Evolutionary conservation across 2,888 invertebrate genomes (phyloP).

Genomic region (Chydorus sphaericus): DNA sequence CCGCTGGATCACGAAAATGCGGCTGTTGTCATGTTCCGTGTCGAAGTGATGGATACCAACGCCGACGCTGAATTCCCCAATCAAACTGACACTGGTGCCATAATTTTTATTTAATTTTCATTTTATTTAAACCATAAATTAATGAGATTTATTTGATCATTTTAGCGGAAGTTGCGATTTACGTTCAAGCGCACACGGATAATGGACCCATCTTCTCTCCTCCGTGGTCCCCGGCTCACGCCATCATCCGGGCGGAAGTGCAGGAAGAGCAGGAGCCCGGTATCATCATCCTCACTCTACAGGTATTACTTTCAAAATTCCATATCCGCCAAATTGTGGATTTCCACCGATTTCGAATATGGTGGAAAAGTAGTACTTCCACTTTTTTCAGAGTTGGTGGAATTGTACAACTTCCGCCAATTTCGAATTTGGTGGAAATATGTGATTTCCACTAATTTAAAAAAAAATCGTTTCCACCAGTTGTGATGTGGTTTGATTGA

Average conservation of each 20-base stretch:
- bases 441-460: no score
- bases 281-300: slow-evolving; percentile 44
- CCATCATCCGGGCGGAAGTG: slow-evolving; percentile 47
- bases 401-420: no score
- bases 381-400: no score
- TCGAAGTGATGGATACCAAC: slow-evolving; percentile 52
- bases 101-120: neutral
- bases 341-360: no score
- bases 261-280: slow-evolving; percentile 64
- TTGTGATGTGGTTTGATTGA: no score
- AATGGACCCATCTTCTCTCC: slow-evolving; percentile 59
- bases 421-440: no score
- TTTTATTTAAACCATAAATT: slow-evolving; percentile 6
- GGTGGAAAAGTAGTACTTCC: no score
- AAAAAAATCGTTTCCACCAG: no score
- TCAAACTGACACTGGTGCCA: slow-evolving; percentile 38
- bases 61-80: slow-evolving; percentile 39
- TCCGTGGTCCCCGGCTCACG: slow-evolving; percentile 52
- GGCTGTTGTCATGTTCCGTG: slow-evolving; percentile 55
- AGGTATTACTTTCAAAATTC: neutral
- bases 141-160: slow-evolving; percentile 8
- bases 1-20: slow-evolving; percentile 54
- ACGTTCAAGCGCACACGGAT: slow-evolving; percentile 60
- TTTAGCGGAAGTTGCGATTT: slow-evolving; percentile 53
- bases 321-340: no score